Base-by-base conservation (phyloP, 2,113 vertebrate species). In the Gyps fulvus region DNA sequence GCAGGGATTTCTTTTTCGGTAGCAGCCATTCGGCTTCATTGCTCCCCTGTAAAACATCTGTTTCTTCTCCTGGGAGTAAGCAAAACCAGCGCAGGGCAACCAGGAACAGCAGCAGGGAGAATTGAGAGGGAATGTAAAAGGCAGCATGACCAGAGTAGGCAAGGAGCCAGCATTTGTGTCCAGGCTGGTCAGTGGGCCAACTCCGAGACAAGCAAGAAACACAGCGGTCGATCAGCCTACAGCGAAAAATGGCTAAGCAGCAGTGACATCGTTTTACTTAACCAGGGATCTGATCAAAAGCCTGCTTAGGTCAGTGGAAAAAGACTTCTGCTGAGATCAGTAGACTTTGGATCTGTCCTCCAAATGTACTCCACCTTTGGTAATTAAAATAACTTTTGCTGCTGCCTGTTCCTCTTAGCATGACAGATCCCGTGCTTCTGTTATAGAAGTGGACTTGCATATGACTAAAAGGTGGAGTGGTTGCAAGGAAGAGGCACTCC, bases 221-320 rank as follows among this genome's bases (percentile, higher is more conserved):
- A 0, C 61, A 43, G 59, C 1, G 0, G 43, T 66, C 1, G 0
- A 55, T 73, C 42, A 88, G 40, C 58, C 74, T 50, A 3, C 5
- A 31, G 45, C 0, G 0, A 66, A 80, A 92, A 89, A 18, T 3
- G 11, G 32, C 19, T 62, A 61, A 79, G 36, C 4, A 71, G 13
- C 38, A 90, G 66, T 15, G 79, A 7, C 16, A 36, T 36, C 8
- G 4, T 70, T 77, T 90, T 88, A 36, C 49, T 93, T 86, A 80
- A 61, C 21, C 10, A 21, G 21, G 5, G 6, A 49, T 63, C 31
- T 86, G 49, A 80, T 81, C 58, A 81, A 89, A 91, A 92, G 34
- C 59, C 42, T 90, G 29, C 67, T 83, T 77, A 54, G 16, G 62
- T 77, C 63, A 58, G 27, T 73, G 67, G 45, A 34, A 93, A 87